phyloP scores from a whole-genome alignment of 2,113 vertebrate species.

The Tychaedon coryphoeus region DNA sequence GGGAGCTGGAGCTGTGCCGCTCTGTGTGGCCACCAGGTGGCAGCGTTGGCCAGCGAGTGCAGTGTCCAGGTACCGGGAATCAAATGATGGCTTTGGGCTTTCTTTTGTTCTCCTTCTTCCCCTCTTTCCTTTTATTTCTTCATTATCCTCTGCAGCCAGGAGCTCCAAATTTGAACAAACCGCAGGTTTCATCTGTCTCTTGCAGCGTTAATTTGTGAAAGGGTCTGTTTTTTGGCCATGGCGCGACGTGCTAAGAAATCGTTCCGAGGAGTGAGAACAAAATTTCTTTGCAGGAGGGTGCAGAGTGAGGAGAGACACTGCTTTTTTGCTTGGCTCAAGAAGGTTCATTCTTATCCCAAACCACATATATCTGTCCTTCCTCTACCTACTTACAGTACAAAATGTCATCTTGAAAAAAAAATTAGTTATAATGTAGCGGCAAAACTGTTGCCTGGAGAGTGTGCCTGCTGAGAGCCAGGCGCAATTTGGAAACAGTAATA shows the following conservation, averaged over 20 bases:
- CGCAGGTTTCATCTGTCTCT: background rate
- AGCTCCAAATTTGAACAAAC: background rate
- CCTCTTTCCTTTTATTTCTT: background rate
- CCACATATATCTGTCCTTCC: slow-evolving; percentile 28
- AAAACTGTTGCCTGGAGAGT: slow-evolving; percentile 66
- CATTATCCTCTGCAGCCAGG: background rate
- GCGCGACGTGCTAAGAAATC: background rate
- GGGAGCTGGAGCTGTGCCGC: background rate
- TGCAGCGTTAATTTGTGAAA: background rate
- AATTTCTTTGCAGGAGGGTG: slow-evolving; percentile 21
- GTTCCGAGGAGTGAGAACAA: background rate
- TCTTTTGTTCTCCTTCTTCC: slow-evolving; percentile 57
- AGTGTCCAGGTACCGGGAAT: background rate
- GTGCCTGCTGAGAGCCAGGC: slow-evolving; percentile 65
- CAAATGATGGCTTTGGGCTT: background rate
- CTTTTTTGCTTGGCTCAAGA: background rate
- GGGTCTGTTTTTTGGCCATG: background rate
- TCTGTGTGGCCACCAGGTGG: background rate
- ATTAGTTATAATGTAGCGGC: slow-evolving; percentile 60
- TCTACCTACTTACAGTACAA: slow-evolving; percentile 28
- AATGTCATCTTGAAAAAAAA: slow-evolving; percentile 57
- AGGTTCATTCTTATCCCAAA: background rate
- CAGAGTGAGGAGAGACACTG: background rate
- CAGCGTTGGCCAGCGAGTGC: slow-evolving; percentile 27
- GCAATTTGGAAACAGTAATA: slow-evolving; percentile 71